Conservation (phyloP, 2,797 vertebrate genomes). For the Pseudochirops corinnae region DNA sequence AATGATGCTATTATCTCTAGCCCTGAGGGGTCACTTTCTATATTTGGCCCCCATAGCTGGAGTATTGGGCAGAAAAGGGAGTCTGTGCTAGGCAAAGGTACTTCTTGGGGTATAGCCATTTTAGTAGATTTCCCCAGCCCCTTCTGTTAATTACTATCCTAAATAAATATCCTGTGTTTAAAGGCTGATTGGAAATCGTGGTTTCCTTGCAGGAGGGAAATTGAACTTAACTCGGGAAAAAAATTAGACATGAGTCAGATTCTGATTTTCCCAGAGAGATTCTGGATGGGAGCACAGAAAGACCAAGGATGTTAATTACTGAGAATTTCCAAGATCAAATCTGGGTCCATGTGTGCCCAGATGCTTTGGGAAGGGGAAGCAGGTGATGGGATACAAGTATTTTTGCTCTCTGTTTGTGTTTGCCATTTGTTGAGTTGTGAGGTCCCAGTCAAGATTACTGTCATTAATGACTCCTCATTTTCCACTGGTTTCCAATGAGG, state of each 20-base stretch:
- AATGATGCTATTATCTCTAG: neutral
- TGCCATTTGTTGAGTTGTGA: neutral
- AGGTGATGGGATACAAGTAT: neutral
- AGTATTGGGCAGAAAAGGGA: neutral
- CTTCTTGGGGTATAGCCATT: neutral
- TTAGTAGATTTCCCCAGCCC: neutral
- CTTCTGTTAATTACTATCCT: neutral
- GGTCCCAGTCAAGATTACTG: conserved; percentile 3
- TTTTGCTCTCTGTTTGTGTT: neutral
- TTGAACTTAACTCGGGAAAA: neutral
- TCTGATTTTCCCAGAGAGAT: neutral
- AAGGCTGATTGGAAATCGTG: neutral
- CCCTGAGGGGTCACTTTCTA: neutral
- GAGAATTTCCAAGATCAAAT: neutral
- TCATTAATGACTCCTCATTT: neutral
- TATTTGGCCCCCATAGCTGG: neutral
- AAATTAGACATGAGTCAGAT: neutral
- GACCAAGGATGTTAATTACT: neutral
- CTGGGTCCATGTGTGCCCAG: neutral
- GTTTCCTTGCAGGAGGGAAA: neutral
- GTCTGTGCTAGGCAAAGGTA: neutral
- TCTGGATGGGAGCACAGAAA: neutral
- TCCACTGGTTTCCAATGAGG: conserved; percentile 39
- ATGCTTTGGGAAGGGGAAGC: neutral
- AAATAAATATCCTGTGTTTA: neutral